Evolutionary conservation across 2,113 vertebrate species (phyloP).

Genomic region (Coregonus clupeaformis): DNA sequence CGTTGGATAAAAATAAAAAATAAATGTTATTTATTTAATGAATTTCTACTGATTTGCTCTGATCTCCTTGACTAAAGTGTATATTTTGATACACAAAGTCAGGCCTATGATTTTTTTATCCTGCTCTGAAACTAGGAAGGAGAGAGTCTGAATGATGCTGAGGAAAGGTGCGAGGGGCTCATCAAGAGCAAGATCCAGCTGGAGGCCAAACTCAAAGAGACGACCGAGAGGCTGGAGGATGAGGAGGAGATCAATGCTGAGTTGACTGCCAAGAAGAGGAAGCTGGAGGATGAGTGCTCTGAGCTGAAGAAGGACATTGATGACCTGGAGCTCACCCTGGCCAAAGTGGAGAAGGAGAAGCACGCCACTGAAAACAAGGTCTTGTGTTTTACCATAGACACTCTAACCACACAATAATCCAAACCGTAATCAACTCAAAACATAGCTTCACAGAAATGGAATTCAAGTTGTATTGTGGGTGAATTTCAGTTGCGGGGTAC

Average conservation of each 20-base stretch:
- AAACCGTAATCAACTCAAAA: not conserved
- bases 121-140: not conserved
- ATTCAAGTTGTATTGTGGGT: too few species aligned
- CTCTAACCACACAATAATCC: not conserved
- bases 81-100: too few species aligned
- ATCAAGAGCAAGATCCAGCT: slow-evolving; percentile 6
- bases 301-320: slow-evolving; percentile 6
- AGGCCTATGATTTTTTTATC: not conserved
- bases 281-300: not conserved
- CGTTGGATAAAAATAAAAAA: too few species aligned
- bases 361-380: slow-evolving; percentile 3
- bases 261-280: slow-evolving; percentile 5
- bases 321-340: slow-evolving; percentile 3
- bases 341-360: slow-evolving; percentile 5
- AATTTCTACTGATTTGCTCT: too few species aligned
- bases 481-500: too few species aligned
- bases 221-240: slow-evolving; percentile 2
- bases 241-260: slow-evolving; percentile 2
- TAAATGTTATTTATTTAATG: too few species aligned
- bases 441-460: too few species aligned
- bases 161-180: not conserved
- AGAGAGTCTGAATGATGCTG: slow-evolving; percentile 1
- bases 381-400: not conserved
- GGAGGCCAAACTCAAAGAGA: slow-evolving; percentile 6
- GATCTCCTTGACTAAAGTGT: too few species aligned